Conservation (phyloP, 2,797 vertebrate species). For the Sebastes melanostomus region DNA sequence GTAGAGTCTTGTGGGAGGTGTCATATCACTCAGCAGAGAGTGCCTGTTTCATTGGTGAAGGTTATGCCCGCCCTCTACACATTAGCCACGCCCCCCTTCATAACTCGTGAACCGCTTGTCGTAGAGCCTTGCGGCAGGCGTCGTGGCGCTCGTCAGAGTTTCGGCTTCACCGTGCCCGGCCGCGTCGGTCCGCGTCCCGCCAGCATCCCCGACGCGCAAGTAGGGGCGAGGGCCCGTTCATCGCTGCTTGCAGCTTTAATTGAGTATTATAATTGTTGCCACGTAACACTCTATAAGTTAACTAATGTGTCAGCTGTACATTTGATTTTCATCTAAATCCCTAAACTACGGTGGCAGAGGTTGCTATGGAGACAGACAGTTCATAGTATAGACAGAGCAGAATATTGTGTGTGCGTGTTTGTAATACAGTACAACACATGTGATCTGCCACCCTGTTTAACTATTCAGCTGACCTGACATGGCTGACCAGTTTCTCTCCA, state of each 20-base stretch:
- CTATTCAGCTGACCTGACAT: constrained; percentile 53
- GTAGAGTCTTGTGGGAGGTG: too few relatives aligned
- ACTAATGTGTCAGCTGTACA: neutral
- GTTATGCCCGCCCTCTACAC: too few relatives aligned
- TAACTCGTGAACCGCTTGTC: too few relatives aligned
- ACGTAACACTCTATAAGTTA: neutral
- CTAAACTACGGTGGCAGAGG: neutral
- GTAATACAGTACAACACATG: constrained; percentile 31
- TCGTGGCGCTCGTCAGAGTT: too few relatives aligned
- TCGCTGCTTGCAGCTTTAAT: neutral
- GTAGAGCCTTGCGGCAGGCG: too few relatives aligned
- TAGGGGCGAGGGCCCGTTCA: too few relatives aligned
- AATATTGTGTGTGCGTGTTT: neutral
- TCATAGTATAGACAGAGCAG: neutral
- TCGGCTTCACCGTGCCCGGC: too few relatives aligned
- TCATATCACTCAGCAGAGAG: too few relatives aligned
- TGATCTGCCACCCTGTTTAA: constrained; percentile 40
- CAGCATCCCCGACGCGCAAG: too few relatives aligned
- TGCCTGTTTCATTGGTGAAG: too few relatives aligned
- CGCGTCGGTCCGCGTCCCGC: too few relatives aligned
- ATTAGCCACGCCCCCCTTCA: too few relatives aligned
- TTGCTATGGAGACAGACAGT: constrained; percentile 10
- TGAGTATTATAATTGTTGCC: neutral
- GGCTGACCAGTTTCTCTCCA: constrained; percentile 37
- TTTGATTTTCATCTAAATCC: neutral